phyloP scores from a whole-genome alignment of 1,140 invertebrate species.

The Drosophila subobscura region DNA sequence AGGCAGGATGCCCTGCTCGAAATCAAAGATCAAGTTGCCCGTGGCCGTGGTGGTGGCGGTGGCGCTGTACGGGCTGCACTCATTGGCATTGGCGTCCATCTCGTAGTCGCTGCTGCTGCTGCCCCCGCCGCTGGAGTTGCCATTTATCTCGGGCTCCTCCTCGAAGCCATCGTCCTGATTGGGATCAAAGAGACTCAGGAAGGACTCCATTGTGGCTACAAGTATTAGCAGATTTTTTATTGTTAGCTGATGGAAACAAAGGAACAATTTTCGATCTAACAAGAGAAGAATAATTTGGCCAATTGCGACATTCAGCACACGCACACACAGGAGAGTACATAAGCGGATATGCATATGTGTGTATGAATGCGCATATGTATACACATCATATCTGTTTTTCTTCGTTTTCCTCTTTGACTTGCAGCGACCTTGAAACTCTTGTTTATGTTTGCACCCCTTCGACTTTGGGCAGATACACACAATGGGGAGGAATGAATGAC shows the following conservation, averaged over 20 bases:
- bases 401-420: conserved; percentile 56
- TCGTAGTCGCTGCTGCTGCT: conserved; percentile 72
- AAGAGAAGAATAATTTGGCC: conserved; percentile 24
- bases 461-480: conserved; percentile 34
- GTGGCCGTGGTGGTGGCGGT: conserved; percentile 63
- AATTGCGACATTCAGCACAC: conserved; percentile 56
- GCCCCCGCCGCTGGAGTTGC: conserved; percentile 62
- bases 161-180: conserved; percentile 80
- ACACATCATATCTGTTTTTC: conserved; percentile 33
- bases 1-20: conserved; percentile 87
- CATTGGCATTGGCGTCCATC: conserved; percentile 64
- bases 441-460: conserved; percentile 64
- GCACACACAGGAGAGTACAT: not conserved
- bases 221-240: too few relatives aligned
- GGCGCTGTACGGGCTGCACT: conserved; percentile 15
- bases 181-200: conserved; percentile 91
- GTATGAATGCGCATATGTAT: not conserved
- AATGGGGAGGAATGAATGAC: not conserved
- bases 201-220: conserved; percentile 77
- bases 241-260: conserved; percentile 13
- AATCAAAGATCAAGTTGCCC: conserved; percentile 83
- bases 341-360: too few relatives aligned
- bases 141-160: conserved; percentile 71
- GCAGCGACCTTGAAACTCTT: conserved; percentile 75
- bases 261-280: conserved; percentile 8